Evolutionary conservation across 53 echinoderm and acorn worm genomes (phyloP).

Genomic region (Luidia sarsii): DNA sequence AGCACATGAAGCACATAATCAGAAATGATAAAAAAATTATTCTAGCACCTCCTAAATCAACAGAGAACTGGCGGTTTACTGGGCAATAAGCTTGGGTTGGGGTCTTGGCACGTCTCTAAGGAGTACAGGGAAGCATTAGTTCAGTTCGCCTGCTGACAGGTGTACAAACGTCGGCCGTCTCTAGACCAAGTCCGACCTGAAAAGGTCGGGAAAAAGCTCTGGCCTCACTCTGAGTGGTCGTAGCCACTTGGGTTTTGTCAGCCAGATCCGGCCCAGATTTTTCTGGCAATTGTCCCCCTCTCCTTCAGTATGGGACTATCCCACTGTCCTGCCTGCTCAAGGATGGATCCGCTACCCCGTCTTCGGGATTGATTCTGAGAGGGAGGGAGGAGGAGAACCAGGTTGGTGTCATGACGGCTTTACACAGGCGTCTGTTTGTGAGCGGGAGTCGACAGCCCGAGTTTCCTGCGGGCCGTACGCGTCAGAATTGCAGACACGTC

Average conservation of each 20-base stretch:
- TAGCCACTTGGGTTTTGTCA: conserved; percentile 50
- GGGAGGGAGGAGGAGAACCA: background rate
- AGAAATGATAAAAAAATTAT: conserved; percentile 22
- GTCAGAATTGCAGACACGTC: conserved; percentile 17
- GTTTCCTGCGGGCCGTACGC: conserved; percentile 52
- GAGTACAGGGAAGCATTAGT: conserved; percentile 28
- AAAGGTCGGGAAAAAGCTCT: too few relatives aligned
- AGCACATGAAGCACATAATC: too few relatives aligned
- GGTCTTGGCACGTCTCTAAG: conserved; percentile 8
- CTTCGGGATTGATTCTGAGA: conserved; percentile 29
- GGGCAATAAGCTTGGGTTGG: conserved; percentile 19
- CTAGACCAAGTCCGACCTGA: too few relatives aligned
- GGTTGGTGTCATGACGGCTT: too few relatives aligned
- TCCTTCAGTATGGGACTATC: conserved; percentile 46
- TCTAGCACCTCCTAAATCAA: conserved; percentile 23
- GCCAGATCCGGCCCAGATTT: conserved; percentile 54
- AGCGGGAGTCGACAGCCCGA: background rate
- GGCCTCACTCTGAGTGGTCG: too few relatives aligned
- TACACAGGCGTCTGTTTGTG: conserved; percentile 1
- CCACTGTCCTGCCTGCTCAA: background rate
- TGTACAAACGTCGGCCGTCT: too few relatives aligned
- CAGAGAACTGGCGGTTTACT: conserved; percentile 12
- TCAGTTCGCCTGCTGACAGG: conserved; percentile 22
- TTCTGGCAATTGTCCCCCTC: too few relatives aligned
- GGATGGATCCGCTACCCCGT: conserved; percentile 1